Conservation (phyloP, 1,140 invertebrate species). For the Drosophila nigromelanica region DNA sequence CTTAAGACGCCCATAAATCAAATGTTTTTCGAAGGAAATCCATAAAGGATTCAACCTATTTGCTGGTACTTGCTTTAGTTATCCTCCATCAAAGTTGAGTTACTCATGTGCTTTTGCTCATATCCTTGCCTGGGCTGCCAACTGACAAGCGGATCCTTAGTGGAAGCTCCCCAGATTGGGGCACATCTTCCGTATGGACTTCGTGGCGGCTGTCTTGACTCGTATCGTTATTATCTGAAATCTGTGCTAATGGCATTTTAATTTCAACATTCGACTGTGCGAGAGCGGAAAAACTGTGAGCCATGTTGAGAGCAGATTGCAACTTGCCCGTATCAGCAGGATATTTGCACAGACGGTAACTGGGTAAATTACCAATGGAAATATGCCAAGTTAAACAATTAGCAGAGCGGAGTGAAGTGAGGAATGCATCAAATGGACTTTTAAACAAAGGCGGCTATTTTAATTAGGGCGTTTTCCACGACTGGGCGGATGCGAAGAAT, state of each 20-base stretch:
- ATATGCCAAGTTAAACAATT: conserved; percentile 53
- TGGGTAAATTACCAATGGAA: conserved; percentile 41
- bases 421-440: conserved; percentile 24
- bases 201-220: conserved; percentile 8
- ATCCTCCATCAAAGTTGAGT: not conserved
- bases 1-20: too few species aligned
- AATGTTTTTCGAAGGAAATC: too few species aligned
- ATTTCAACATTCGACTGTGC: conserved; percentile 49
- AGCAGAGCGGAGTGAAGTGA: conserved; percentile 15
- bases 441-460: conserved; percentile 37
- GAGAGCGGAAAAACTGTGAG: conserved; percentile 11
- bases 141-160: conserved; percentile 13
- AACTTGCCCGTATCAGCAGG: not conserved
- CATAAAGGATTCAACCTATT: too few species aligned
- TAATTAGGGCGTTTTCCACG: conserved; percentile 59
- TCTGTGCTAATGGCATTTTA: conserved; percentile 73
- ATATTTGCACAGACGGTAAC: conserved; percentile 29
- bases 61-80: not conserved
- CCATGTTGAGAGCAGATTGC: not conserved
- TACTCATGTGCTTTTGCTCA: conserved; percentile 24
- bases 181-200: not conserved
- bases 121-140: too few species aligned
- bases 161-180: conserved; percentile 1
- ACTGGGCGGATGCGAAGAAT: conserved; percentile 23
- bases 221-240: conserved; percentile 55